Conservation (phyloP, 2,113 vertebrate genomes). For the Plecotus auritus region DNA sequence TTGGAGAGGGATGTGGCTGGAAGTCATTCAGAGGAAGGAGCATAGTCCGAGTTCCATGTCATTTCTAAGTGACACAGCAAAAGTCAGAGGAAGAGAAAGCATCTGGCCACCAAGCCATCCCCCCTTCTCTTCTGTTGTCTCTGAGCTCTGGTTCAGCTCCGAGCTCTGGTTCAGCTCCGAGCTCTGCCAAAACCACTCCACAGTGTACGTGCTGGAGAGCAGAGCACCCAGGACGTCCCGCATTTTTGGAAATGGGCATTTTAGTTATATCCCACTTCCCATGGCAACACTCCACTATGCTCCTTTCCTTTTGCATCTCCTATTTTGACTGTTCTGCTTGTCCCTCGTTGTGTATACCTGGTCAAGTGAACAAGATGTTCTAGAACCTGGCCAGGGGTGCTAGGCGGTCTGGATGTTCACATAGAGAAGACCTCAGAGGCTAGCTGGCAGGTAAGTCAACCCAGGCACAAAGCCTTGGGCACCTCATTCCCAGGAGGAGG, state of each 20-base stretch:
- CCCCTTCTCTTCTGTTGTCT: not conserved
- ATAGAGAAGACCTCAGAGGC: not conserved
- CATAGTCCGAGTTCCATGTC: not conserved
- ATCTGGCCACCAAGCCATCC: not conserved
- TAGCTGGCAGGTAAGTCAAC: not conserved
- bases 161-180: not conserved
- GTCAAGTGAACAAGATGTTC: constrained; percentile 58
- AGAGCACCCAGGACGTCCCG: not conserved
- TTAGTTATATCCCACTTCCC: not conserved
- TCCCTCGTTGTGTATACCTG: not conserved
- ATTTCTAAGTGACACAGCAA: not conserved
- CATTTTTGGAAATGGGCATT: not conserved
- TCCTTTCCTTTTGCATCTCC: not conserved
- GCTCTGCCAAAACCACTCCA: not conserved
- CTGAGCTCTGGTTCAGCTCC: not conserved
- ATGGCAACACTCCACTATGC: not conserved
- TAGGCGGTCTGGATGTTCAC: not conserved
- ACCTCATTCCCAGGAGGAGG: not conserved
- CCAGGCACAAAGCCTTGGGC: not conserved
- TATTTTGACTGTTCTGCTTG: not conserved
- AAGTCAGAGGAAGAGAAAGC: not conserved
- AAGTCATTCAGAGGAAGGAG: not conserved
- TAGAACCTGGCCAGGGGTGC: not conserved
- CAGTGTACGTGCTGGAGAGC: fast-evolving
- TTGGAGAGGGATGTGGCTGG: not conserved